phyloP scores from a whole-genome alignment of 1,140 invertebrate genomes.

The Anadara kagoshimensis region DNA sequence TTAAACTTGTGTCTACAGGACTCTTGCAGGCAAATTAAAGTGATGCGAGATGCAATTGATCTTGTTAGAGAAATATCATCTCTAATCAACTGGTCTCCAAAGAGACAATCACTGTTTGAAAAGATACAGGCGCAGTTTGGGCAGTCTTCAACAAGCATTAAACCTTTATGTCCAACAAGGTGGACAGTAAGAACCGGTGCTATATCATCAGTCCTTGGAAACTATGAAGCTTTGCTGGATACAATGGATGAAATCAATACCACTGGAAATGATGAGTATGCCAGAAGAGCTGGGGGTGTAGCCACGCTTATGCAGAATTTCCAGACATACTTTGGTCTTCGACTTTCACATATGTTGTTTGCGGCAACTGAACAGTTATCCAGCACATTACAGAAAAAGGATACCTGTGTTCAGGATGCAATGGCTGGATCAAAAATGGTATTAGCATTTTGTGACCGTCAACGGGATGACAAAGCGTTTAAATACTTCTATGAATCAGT shows the following conservation, averaged over 20 bases:
- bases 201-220: conserved; percentile 1
- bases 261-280: conserved; percentile 1
- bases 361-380: conserved; percentile 5
- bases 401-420: not conserved
- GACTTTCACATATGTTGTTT: conserved; percentile 4
- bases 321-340: conserved; percentile 5
- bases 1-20: conserved; percentile 11
- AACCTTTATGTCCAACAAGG: conserved; percentile 20
- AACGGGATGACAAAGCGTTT: not conserved
- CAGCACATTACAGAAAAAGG: not conserved
- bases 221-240: conserved; percentile 3
- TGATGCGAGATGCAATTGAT: too few relatives aligned
- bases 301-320: conserved; percentile 11
- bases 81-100: too few relatives aligned
- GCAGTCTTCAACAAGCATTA: not conserved
- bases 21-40: too few relatives aligned
- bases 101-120: conserved; percentile 3
- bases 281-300: conserved; percentile 14
- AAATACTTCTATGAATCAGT: conserved; percentile 2
- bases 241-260: conserved; percentile 6
- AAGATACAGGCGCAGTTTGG: not conserved
- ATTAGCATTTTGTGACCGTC: not conserved
- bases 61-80: too few relatives aligned
- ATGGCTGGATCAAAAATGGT: not conserved
- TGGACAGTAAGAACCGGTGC: conserved; percentile 7